Conservation (phyloP, 2,797 vertebrate species). For the Myoxocephalus aenaeus region DNA sequence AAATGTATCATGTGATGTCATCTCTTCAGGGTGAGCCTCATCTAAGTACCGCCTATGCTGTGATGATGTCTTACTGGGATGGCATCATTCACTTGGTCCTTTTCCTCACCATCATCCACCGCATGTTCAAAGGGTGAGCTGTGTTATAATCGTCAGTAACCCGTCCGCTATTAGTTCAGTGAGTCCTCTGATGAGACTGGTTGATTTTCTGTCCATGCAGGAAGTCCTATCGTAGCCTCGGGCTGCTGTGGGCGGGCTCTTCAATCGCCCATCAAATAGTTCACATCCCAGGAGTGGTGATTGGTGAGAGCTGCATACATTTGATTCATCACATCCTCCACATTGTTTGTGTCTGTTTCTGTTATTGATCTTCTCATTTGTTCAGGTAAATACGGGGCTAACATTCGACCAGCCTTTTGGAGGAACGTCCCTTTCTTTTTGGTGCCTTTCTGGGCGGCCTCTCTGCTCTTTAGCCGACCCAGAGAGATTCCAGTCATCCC, state of each 20-base stretch:
- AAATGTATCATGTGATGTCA: neutral
- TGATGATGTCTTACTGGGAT: slow-evolving; percentile 94
- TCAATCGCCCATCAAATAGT: slow-evolving; percentile 88
- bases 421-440: slow-evolving; percentile 87
- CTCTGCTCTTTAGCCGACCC: slow-evolving; percentile 82
- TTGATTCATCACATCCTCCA: neutral
- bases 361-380: neutral
- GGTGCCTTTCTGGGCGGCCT: slow-evolving; percentile 86
- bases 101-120: slow-evolving; percentile 84
- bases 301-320: slow-evolving; percentile 81
- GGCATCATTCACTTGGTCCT: slow-evolving; percentile 87
- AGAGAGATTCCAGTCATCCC: slow-evolving; percentile 70
- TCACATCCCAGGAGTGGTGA: slow-evolving; percentile 87
- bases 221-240: slow-evolving; percentile 86
- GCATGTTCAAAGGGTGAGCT: slow-evolving; percentile 84
- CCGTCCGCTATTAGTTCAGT: neutral
- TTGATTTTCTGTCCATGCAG: slow-evolving; percentile 70
- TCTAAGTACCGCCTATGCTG: slow-evolving; percentile 86
- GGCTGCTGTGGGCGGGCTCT: slow-evolving; percentile 92
- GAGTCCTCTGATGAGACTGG: neutral
- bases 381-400: slow-evolving; percentile 91
- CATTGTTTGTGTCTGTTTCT: neutral
- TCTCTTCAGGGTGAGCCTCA: slow-evolving; percentile 87
- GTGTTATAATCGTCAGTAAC: neutral
- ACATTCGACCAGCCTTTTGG: slow-evolving; percentile 87